Percentiles rank a stretch among this genome's conserved stretches.
phyloP scores from a whole-genome alignment of 2,113 vertebrate genomes.

The Sylvilagus bachmani region DNA sequence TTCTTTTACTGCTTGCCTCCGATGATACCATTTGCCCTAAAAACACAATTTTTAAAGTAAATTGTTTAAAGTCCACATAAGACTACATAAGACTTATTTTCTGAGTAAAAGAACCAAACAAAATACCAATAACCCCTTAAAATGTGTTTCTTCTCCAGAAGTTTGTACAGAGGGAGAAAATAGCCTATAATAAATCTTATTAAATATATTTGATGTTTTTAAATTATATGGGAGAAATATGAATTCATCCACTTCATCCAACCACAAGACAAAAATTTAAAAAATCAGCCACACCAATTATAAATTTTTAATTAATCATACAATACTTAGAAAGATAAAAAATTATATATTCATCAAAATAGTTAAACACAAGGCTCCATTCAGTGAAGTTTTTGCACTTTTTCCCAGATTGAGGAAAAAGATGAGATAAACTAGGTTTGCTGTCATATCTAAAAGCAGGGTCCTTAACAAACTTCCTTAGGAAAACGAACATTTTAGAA shows the following conservation, averaged over 20 bases:
- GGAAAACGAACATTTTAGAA: slow-evolving; percentile 48
- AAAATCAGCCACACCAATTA: neutral
- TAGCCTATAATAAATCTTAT: slow-evolving; percentile 30
- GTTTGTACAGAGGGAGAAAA: slow-evolving; percentile 46
- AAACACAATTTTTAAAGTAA: slow-evolving; percentile 82
- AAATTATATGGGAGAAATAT: slow-evolving; percentile 42
- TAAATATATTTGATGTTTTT: slow-evolving; percentile 38
- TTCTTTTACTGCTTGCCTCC: slow-evolving; percentile 96
- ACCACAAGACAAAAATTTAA: neutral
- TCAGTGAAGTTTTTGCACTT: slow-evolving; percentile 45
- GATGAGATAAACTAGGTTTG: neutral
- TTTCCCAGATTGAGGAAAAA: neutral
- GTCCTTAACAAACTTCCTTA: slow-evolving; percentile 51
- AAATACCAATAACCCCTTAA: slow-evolving; percentile 51
- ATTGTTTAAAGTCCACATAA: slow-evolving; percentile 59
- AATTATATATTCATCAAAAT: slow-evolving; percentile 32
- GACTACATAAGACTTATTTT: slow-evolving; percentile 30
- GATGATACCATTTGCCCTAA: slow-evolving; percentile 95
- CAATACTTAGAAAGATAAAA: neutral
- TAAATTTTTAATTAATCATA: slow-evolving; percentile 63
- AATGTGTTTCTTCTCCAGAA: slow-evolving; percentile 34
- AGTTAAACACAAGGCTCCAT: neutral
- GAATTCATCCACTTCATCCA: slow-evolving; percentile 43
- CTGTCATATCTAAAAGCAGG: slow-evolving; percentile 7
- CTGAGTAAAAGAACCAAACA: slow-evolving; percentile 65